phyloP scores from a whole-genome alignment of 2,113 vertebrate genomes.

The Cottus gobio region DNA sequence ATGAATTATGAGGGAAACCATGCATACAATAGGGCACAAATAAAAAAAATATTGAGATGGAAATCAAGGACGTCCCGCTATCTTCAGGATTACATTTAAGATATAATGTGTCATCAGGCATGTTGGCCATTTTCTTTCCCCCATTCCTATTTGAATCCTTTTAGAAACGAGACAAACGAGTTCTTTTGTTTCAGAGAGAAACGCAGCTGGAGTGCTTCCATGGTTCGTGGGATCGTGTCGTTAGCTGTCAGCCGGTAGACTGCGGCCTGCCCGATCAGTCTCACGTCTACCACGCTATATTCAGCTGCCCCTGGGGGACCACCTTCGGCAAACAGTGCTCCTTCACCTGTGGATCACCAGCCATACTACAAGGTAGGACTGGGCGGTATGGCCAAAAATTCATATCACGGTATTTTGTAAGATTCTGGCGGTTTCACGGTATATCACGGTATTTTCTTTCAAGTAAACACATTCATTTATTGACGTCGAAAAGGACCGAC shows the following conservation, averaged over 20 bases:
- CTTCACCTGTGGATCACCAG: constrained; percentile 92
- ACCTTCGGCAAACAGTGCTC: constrained; percentile 88
- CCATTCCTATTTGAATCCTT: background rate
- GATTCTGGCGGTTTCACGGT: too few relatives aligned
- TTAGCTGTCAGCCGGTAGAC: constrained; percentile 88
- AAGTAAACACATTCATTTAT: too few relatives aligned
- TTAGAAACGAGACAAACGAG: background rate
- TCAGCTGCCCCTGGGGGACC: constrained; percentile 90
- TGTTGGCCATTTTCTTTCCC: background rate
- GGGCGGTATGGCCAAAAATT: too few relatives aligned
- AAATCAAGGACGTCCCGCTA: background rate
- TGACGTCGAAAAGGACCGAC: too few relatives aligned
- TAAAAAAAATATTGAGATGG: background rate
- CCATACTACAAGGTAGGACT: constrained; percentile 97
- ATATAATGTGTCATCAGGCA: background rate
- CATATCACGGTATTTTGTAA: too few relatives aligned
- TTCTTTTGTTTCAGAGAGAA: constrained; percentile 73
- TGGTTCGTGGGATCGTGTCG: constrained; percentile 88
- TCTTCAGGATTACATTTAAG: background rate
- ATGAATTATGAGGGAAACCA: background rate
- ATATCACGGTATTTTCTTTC: too few relatives aligned
- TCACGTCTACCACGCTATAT: constrained; percentile 89
- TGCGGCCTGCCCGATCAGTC: constrained; percentile 88
- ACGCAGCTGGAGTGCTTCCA: constrained; percentile 85
- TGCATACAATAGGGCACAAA: background rate